Evolutionary conservation across 2,797 vertebrate genomes (phyloP).

Genomic region (Ptychobarbus kaznakovi): DNA sequence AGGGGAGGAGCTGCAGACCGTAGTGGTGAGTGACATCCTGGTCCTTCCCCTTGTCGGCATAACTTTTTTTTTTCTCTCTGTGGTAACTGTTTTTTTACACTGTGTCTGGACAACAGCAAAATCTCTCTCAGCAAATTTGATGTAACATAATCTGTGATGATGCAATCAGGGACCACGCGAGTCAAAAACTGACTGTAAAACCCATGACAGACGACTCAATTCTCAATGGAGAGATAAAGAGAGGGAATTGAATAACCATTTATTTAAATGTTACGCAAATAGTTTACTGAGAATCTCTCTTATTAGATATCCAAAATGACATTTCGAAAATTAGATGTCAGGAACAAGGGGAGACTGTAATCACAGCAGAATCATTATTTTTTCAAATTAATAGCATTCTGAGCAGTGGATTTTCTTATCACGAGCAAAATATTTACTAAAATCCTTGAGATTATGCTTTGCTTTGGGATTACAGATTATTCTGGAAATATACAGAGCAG

Average conservation of each 20-base stretch:
- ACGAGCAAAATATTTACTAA: conserved; percentile 66
- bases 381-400: conserved; percentile 10
- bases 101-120: neutral
- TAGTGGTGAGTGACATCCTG: conserved; percentile 80
- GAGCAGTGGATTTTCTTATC: conserved; percentile 45
- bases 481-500: conserved; percentile 64
- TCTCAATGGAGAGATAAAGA: conserved; percentile 6
- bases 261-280: neutral
- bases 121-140: conserved; percentile 24
- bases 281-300: neutral
- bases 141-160: conserved; percentile 24
- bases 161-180: neutral
- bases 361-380: conserved; percentile 8
- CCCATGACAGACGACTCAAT: neutral
- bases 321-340: neutral
- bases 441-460: conserved; percentile 74
- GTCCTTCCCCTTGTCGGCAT: neutral
- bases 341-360: neutral
- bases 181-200: neutral
- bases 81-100: neutral
- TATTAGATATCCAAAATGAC: neutral
- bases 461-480: conserved; percentile 72
- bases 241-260: neutral
- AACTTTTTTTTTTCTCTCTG: neutral
- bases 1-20: conserved; percentile 92